These are phyloP conservation scores for Tiliacea aurago DNA, from an alignment of 2,888 invertebrate genomes.

Conservation along the genomic window DNA sequence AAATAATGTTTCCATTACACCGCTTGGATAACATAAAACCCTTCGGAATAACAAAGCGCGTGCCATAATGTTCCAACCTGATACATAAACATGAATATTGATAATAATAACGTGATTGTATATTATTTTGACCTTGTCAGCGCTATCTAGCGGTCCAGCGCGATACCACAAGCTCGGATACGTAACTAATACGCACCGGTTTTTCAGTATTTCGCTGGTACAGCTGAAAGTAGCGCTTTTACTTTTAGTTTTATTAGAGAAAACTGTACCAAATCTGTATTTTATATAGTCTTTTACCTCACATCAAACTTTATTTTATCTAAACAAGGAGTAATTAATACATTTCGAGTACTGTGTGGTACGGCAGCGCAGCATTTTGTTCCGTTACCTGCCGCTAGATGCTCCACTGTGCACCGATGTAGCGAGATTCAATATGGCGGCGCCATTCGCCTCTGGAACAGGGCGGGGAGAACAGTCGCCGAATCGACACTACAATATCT, in stretches of 20 bases:
- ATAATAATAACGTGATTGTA: slow-evolving; percentile 60
- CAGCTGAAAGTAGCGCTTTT: slow-evolving; percentile 2
- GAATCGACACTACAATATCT: slow-evolving; percentile 88
- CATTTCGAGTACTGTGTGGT: slow-evolving; percentile 40
- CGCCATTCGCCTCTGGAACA: slow-evolving; percentile 89
- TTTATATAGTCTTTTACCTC: neutral
- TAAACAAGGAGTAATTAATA: slow-evolving; percentile 17
- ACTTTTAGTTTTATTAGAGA: neutral
- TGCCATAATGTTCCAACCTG: slow-evolving; percentile 56
- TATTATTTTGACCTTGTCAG: slow-evolving; percentile 65
- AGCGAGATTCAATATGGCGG: slow-evolving; percentile 89
- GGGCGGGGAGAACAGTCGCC: slow-evolving; percentile 90
- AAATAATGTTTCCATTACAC: slow-evolving; percentile 46
- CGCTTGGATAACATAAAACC: slow-evolving; percentile 60
- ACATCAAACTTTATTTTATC: slow-evolving; percentile 1
- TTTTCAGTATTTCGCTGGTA: neutral
- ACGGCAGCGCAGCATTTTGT: slow-evolving; percentile 68
- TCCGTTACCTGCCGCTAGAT: slow-evolving; percentile 81
- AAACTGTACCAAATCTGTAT: slow-evolving; percentile 2
- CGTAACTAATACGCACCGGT: slow-evolving; percentile 27
- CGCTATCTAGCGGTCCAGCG: slow-evolving; percentile 72
- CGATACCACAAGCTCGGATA: slow-evolving; percentile 56
- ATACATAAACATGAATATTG: slow-evolving; percentile 65
- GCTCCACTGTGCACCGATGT: slow-evolving; percentile 76
- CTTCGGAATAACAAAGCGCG: slow-evolving; percentile 57